Percentiles rank a stretch among this genome's conserved stretches.
Conservation (phyloP, 2,797 vertebrate genomes). For the Enteromius mattozi region DNA sequence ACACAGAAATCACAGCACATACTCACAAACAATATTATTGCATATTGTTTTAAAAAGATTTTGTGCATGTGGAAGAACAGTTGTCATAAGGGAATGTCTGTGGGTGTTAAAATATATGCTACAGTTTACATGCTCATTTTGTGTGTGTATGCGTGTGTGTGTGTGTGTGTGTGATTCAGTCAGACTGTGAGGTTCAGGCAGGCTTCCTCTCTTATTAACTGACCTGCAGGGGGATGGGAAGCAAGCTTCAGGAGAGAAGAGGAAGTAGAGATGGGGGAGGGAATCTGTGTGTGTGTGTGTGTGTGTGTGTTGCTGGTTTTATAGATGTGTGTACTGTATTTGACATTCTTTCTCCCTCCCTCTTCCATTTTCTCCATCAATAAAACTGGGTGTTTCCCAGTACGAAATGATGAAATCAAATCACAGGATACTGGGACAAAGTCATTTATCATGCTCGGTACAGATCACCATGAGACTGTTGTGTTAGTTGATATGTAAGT, state of each 20-base stretch:
- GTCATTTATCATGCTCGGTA: conserved; percentile 28
- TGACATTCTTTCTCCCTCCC: conserved; percentile 59
- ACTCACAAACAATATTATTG: not conserved
- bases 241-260: conserved; percentile 46
- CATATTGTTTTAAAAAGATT: conserved; percentile 15
- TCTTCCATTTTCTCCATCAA: conserved; percentile 11
- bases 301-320: conserved; percentile 45
- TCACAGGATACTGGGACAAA: conserved; percentile 23
- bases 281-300: conserved; percentile 35
- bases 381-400: conserved; percentile 51
- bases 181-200: conserved; percentile 57
- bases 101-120: conserved; percentile 23
- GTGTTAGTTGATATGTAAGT: conserved; percentile 49
- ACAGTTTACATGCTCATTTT: conserved; percentile 5
- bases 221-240: conserved; percentile 77
- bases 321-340: conserved; percentile 51
- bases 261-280: conserved; percentile 48
- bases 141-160: conserved; percentile 19
- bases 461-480: conserved; percentile 27
- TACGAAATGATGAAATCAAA: conserved; percentile 39
- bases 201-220: conserved; percentile 88
- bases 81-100: conserved; percentile 1
- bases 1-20: conserved; percentile 34
- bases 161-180: conserved; percentile 47
- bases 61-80: not conserved